Conservation (phyloP, 2,888 invertebrate species). For the Bedellia somnulentella region DNA sequence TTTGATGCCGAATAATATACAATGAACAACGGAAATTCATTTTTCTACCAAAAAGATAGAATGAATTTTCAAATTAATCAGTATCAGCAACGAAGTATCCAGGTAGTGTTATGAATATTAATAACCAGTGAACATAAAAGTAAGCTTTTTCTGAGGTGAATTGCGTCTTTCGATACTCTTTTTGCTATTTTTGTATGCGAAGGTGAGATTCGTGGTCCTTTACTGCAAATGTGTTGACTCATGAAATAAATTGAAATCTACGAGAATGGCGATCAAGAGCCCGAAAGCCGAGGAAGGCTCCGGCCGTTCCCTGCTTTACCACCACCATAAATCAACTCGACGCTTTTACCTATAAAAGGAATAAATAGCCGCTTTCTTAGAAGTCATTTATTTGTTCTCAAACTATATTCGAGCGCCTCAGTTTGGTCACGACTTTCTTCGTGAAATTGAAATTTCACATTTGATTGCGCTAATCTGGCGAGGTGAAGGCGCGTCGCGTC, state of each 20-base stretch:
- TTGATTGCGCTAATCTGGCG: conserved; percentile 22
- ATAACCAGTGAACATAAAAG: too few species aligned
- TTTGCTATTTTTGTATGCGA: too few species aligned
- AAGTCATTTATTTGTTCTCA: conserved; percentile 55
- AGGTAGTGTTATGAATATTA: too few species aligned
- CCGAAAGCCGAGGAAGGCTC: conserved; percentile 29
- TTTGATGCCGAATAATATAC: too few species aligned
- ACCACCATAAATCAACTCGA: conserved; percentile 49
- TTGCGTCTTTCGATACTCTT: too few species aligned
- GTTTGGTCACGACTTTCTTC: background rate
- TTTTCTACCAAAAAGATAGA: too few species aligned
- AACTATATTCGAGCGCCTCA: conserved; percentile 41
- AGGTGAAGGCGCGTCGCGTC: conserved; percentile 13
- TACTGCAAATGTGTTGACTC: conserved; percentile 38
- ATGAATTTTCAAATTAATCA: too few species aligned
- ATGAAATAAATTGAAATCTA: conserved; percentile 54
- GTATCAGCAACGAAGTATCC: too few species aligned
- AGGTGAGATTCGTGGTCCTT: conserved; percentile 22
- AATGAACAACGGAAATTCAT: too few species aligned
- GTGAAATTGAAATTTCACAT: conserved; percentile 43
- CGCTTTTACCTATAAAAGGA: conserved; percentile 45
- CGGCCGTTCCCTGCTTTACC: too few species aligned
- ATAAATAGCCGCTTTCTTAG: conserved; percentile 32
- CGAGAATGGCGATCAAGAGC: conserved; percentile 50
- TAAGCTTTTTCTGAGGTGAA: too few species aligned